A percentile compares a stretch with the other conserved stretches of the same genome.
Conservation (phyloP, 2,888 invertebrate species). For the Spisula solida region DNA sequence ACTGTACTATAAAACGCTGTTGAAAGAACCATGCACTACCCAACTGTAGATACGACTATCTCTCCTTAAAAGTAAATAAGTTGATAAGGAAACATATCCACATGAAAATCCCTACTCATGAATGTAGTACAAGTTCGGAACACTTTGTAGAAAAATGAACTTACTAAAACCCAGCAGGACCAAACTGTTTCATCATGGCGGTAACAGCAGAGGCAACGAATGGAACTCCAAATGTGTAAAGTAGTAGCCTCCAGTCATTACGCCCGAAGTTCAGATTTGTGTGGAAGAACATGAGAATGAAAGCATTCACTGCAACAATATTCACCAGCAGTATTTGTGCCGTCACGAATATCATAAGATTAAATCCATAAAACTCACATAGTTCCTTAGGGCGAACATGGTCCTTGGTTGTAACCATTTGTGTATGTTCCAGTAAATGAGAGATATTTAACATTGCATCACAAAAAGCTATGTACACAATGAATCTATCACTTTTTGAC, state of each 20-base stretch:
- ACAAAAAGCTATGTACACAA: conserved; percentile 71
- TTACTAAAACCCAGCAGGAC: conserved; percentile 40
- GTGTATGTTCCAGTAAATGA: conserved; percentile 69
- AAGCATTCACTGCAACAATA: conserved; percentile 67
- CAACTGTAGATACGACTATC: no score
- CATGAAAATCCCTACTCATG: no score
- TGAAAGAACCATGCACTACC: no score
- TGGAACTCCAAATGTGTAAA: conserved; percentile 69
- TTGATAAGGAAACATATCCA: no score
- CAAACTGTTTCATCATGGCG: conserved; percentile 59
- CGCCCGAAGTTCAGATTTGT: conserved; percentile 65
- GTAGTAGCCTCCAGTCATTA: conserved; percentile 68
- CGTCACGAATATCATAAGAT: conserved; percentile 65
- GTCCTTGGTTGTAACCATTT: conserved; percentile 62
- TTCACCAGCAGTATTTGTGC: conserved; percentile 73
- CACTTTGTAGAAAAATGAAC: background rate
- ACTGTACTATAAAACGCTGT: no score
- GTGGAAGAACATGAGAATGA: conserved; percentile 67
- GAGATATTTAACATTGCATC: conserved; percentile 68
- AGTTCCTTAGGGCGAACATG: conserved; percentile 66
- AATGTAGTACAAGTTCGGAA: background rate
- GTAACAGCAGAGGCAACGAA: conserved; percentile 66
- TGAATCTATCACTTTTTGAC: conserved; percentile 70
- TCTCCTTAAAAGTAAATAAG: no score
- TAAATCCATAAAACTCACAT: conserved; percentile 71